These are phyloP conservation scores for Apus apus DNA, from an alignment of 2,113 vertebrate genomes.

Conservation along the genomic window DNA sequence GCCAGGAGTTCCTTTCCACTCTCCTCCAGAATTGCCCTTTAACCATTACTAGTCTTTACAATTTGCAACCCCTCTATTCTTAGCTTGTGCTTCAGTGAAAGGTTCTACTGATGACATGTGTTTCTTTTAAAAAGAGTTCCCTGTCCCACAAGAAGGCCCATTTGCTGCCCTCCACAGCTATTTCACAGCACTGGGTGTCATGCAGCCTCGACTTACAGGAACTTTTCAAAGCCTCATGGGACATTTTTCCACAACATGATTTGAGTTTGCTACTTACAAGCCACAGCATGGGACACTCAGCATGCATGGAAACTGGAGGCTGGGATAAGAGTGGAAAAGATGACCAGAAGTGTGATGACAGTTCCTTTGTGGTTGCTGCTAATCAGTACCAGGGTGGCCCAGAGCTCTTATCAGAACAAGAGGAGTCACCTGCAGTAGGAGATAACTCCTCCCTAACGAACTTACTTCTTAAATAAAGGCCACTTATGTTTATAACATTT, in stretches of 20 bases:
- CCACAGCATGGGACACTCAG: not conserved
- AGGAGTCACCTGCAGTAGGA: not conserved
- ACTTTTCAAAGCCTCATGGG: not conserved
- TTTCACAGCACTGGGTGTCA: not conserved
- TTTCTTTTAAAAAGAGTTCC: not conserved
- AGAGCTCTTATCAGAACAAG: not conserved
- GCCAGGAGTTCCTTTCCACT: not conserved
- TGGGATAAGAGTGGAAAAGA: not conserved
- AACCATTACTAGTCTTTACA: not conserved
- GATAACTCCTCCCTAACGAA: not conserved
- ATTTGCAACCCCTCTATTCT: not conserved
- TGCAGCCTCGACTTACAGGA: not conserved
- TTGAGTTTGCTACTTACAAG: not conserved
- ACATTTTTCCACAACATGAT: not conserved
- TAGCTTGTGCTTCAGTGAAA: not conserved
- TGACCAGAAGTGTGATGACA: not conserved
- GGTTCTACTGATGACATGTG: not conserved
- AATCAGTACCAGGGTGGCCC: not conserved
- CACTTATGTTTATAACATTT: not conserved
- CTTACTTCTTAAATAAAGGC: not conserved
- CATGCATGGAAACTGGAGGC: not conserved
- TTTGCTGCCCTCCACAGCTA: not conserved
- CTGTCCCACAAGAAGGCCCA: not conserved
- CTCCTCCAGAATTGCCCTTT: not conserved
- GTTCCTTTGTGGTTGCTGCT: not conserved